Evolutionary conservation across 2,797 vertebrate genomes (phyloP), one percentile per base, ranked within the genome.

Genomic region (Gymnothorax javanicus): DNA sequence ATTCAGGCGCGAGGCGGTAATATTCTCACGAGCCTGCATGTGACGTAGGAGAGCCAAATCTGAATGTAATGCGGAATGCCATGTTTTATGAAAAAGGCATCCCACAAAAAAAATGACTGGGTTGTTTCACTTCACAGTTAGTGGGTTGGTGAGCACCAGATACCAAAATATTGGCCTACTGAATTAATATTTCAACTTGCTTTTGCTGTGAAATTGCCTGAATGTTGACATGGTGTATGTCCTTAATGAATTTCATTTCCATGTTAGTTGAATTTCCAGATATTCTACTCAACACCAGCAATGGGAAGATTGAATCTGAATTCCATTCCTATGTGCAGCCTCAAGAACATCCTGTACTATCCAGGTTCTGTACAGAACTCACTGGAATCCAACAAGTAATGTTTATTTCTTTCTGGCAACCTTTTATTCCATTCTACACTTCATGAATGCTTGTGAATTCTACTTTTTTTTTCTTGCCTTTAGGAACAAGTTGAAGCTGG

Each of bases 251-350:
- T 59, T 86, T 82, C 20, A 43, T 84, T 83, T 5, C 67, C 60
- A 11, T n/a, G 86, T 17, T 85, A 99, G 98, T 99, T 82, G 98
- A 99, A 91, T 99, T 99, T 86, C 98, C 98, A 77, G 97, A 97
- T 0, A 96, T 99, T 75, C 91, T 99, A 86, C 87, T 99, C 83
- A 98, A 97, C 91, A 94, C 96, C 0, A 93, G 93, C 15, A 97
- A 94, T 0, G 98, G 98, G 81, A 94, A 94, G n/a, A 90, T 96
- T 0, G 97, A 98, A 89, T 96, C 97, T 0, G 97, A 99, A 90
- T 99, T 99, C 92, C 98, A 98, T 87, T 89, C 91, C 0, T 99
- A 97, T 0, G 96, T 99, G 43, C 98, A 99, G 88, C 98, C 98
- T 2, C 96, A 98, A 86, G 98, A 99, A 50, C 97, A 97, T 43